phyloP scores from a whole-genome alignment of 2,888 invertebrate genomes.

The Serrognathus titanus region DNA sequence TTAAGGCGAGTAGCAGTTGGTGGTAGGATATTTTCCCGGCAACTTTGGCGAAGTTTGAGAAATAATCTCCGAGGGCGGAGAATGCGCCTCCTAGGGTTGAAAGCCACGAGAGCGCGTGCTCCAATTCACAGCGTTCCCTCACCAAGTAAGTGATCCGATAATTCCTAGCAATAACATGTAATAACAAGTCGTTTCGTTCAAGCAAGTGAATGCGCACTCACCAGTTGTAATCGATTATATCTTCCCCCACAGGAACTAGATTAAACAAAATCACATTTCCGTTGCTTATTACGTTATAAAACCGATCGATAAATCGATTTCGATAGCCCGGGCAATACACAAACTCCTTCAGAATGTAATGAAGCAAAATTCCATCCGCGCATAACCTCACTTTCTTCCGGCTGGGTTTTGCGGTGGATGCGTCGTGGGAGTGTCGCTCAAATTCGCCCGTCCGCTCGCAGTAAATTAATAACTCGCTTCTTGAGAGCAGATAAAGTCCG shows the following conservation, averaged over 20 bases:
- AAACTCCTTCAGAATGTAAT: slow-evolving; percentile 39
- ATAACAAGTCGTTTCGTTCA: not conserved
- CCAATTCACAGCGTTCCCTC: slow-evolving; percentile 70
- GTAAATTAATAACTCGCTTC: not conserved
- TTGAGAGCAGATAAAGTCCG: slow-evolving; percentile 7
- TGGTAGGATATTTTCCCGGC: slow-evolving; percentile 84
- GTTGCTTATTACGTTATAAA: not conserved
- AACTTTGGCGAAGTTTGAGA: slow-evolving; percentile 73
- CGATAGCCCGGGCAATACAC: slow-evolving; percentile 16
- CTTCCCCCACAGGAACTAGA: slow-evolving; percentile 56
- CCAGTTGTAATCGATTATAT: slow-evolving; percentile 71
- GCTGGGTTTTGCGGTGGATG: not conserved
- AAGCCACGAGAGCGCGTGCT: slow-evolving; percentile 87
- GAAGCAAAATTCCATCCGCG: slow-evolving; percentile 36
- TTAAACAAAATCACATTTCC: slow-evolving; percentile 40
- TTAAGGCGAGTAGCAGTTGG: slow-evolving; percentile 77
- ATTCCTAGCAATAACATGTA: slow-evolving; percentile 48
- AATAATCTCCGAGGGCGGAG: slow-evolving; percentile 90
- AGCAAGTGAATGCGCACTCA: slow-evolving; percentile 42
- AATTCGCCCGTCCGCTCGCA: not conserved
- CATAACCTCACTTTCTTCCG: slow-evolving; percentile 10
- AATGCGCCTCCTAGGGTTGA: slow-evolving; percentile 96
- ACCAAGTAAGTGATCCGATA: slow-evolving; percentile 50
- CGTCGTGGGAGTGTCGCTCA: not conserved
- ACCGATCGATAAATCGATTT: slow-evolving; percentile 11